These are phyloP conservation scores for Drosophila chauvacae DNA, from an alignment of 1,140 invertebrate genomes.

Conservation along the genomic window DNA sequence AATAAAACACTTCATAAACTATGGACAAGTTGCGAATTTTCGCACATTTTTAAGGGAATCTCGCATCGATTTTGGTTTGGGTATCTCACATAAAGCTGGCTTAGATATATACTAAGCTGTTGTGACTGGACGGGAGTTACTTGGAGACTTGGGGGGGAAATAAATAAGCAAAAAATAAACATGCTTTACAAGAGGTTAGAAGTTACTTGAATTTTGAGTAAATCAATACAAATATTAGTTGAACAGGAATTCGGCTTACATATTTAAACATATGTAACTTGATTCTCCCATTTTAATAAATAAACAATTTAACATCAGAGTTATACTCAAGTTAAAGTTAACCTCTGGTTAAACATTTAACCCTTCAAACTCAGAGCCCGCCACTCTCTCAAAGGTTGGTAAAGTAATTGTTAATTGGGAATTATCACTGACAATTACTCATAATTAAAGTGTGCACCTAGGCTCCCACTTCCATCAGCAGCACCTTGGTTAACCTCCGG, in stretches of 20 bases:
- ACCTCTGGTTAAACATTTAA: background rate
- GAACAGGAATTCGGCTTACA: background rate
- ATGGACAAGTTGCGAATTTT: conserved; percentile 14
- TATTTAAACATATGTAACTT: no score
- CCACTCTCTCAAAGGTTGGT: no score
- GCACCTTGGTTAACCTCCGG: conserved; percentile 5
- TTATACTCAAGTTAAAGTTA: background rate
- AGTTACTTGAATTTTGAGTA: background rate
- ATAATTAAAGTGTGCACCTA: background rate
- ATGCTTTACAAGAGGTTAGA: background rate
- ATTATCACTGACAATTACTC: conserved; percentile 1
- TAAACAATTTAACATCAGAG: no score
- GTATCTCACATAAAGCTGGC: background rate
- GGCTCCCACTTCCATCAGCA: background rate
- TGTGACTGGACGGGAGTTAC: background rate
- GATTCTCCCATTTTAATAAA: no score
- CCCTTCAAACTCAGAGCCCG: no score
- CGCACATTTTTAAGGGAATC: conserved; percentile 16
- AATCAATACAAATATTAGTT: background rate
- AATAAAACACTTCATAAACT: conserved; percentile 43
- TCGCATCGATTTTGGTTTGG: conserved; percentile 8
- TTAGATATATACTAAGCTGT: background rate
- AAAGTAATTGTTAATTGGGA: background rate
- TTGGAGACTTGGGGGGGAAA: background rate
- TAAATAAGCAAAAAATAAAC: background rate